These are phyloP conservation scores for Diploscapter pachys DNA, from an alignment of 1,140 invertebrate species.

Conservation along the genomic window DNA sequence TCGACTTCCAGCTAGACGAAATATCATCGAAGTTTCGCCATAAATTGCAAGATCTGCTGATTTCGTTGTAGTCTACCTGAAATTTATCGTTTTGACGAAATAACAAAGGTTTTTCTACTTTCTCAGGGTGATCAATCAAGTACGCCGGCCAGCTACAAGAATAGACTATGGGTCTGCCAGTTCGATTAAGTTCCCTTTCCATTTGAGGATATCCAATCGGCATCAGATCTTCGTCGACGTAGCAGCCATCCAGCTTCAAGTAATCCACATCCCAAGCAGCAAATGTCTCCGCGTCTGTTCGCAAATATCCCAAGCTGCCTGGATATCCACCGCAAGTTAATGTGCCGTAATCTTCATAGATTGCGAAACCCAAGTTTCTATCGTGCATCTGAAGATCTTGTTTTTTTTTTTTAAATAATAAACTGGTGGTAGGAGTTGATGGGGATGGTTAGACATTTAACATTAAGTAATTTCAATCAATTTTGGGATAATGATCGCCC, in stretches of 20 bases:
- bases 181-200: conserved; percentile 77
- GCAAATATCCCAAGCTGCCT: conserved; percentile 67
- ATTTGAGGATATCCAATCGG: conserved; percentile 83
- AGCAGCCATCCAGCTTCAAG: conserved; percentile 92
- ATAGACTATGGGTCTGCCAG: conserved; percentile 86
- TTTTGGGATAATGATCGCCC: neutral
- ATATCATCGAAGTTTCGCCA: conserved; percentile 96
- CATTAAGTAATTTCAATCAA: neutral
- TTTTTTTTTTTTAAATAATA: neutral
- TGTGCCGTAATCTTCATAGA: conserved; percentile 93
- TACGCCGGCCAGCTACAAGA: conserved; percentile 86
- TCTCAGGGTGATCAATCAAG: conserved; percentile 28
- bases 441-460: too few relatives aligned
- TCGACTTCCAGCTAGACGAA: conserved; percentile 75
- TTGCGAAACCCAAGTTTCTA: conserved; percentile 88
- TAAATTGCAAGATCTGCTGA: conserved; percentile 83
- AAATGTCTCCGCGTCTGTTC: conserved; percentile 82
- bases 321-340: conserved; percentile 89
- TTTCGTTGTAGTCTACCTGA: conserved; percentile 73
- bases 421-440: neutral
- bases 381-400: conserved; percentile 72
- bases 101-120: conserved; percentile 40
- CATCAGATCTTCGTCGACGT: conserved; percentile 73
- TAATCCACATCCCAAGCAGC: conserved; percentile 94
- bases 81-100: neutral